Evolutionary conservation across 2,797 vertebrate genomes (phyloP).

Genomic region (Notoglanidium macrostoma): DNA sequence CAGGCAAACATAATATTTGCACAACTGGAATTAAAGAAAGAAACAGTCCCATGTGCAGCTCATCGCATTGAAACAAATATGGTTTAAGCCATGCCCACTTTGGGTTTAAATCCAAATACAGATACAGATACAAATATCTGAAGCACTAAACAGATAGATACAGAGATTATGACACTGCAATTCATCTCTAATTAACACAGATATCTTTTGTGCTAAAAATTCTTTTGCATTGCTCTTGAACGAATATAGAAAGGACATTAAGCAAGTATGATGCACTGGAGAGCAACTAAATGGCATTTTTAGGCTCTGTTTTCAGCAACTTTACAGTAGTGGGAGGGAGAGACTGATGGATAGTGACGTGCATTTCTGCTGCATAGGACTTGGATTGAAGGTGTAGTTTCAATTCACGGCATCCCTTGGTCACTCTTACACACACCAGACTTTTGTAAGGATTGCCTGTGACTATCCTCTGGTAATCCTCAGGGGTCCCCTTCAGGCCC

Average conservation of each 20-base stretch:
- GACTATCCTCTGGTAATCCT: constrained; percentile 12
- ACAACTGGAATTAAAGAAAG: not conserved
- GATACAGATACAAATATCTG: not conserved
- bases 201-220: not conserved
- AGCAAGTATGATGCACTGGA: constrained; percentile 38
- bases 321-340: constrained; percentile 29
- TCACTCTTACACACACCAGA: not conserved
- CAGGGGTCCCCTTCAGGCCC: constrained; percentile 1
- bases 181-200: not conserved
- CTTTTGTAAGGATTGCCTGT: constrained; percentile 26
- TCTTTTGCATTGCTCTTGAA: constrained; percentile 32
- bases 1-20: not conserved
- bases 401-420: not conserved
- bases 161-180: not conserved
- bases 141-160: not conserved
- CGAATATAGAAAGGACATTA: constrained; percentile 30
- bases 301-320: constrained; percentile 39
- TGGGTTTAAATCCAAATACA: too few species aligned
- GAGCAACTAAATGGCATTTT: constrained; percentile 31
- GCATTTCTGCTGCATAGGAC: not conserved
- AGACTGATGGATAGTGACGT: constrained; percentile 52
- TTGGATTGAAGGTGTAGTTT: not conserved
- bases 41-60: too few species aligned
- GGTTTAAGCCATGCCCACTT: not conserved
- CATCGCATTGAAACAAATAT: not conserved